Percentiles rank a stretch among this genome's conserved stretches.
phyloP scores from a whole-genome alignment of 2,113 vertebrate species.

The Chlorocebus sabaeus region DNA sequence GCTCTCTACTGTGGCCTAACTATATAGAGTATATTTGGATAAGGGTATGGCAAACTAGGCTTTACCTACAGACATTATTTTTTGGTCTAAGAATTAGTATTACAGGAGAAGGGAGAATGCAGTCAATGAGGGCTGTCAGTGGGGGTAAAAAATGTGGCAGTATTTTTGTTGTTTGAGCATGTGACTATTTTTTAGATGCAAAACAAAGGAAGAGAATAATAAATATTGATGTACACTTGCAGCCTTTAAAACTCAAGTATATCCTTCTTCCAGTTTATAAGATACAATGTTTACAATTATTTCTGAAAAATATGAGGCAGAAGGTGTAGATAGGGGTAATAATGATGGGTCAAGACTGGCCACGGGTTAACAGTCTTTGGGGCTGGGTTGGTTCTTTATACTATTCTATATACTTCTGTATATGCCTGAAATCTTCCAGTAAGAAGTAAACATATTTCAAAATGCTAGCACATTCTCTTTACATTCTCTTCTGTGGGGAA shows the following conservation, averaged over 20 bases:
- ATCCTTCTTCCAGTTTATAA: slow-evolving; percentile 52
- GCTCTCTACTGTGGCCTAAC: not conserved
- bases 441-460: not conserved
- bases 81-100: slow-evolving; percentile 1
- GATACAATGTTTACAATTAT: not conserved
- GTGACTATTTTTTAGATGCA: not conserved
- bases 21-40: not conserved
- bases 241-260: slow-evolving; percentile 32
- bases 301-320: not conserved
- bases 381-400: not conserved
- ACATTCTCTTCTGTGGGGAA: not conserved
- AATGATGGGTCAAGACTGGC: not conserved
- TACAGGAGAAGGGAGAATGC: not conserved
- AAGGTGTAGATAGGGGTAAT: not conserved
- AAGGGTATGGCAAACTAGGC: not conserved
- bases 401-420: not conserved
- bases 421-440: not conserved
- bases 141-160: not conserved
- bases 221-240: not conserved
- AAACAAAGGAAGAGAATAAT: not conserved
- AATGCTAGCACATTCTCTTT: slow-evolving; percentile 53
- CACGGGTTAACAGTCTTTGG: not conserved
- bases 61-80: not conserved
- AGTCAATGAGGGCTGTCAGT: not conserved
- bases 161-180: not conserved